These are phyloP conservation scores for Dermatemys mawii DNA, from an alignment of 2,113 vertebrate species.

Conservation along the genomic window DNA sequence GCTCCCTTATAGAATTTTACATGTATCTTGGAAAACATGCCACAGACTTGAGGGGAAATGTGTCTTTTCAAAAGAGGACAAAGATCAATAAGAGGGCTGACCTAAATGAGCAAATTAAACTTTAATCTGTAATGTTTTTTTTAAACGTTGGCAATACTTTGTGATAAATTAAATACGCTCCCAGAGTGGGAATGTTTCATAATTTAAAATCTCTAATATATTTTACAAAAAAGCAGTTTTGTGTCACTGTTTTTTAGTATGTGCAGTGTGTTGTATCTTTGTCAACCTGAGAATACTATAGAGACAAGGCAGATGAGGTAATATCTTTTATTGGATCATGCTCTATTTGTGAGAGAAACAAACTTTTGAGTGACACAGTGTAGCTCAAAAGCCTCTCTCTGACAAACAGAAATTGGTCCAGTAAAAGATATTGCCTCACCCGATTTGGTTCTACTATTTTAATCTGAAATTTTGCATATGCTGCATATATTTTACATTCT, in stretches of 20 bases:
- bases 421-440: background rate
- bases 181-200: background rate
- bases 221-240: background rate
- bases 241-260: background rate
- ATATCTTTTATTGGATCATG: no score
- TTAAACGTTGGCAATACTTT: background rate
- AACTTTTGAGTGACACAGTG: background rate
- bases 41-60: background rate
- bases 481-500: slow-evolving; percentile 12
- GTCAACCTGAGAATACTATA: background rate
- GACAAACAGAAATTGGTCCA: background rate
- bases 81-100: background rate
- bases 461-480: background rate
- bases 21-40: background rate
- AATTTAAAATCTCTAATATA: background rate
- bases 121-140: background rate
- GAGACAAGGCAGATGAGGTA: background rate
- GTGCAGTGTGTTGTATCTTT: background rate
- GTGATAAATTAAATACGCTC: background rate
- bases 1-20: background rate
- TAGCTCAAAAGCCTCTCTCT: background rate
- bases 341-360: no score
- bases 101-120: background rate
- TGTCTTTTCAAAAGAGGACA: background rate
- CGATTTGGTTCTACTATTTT: background rate